Percentiles rank a stretch among this genome's conserved stretches.
Evolutionary conservation across 1,140 invertebrate species (phyloP).

Genomic region (Chlorops oryzae): DNA sequence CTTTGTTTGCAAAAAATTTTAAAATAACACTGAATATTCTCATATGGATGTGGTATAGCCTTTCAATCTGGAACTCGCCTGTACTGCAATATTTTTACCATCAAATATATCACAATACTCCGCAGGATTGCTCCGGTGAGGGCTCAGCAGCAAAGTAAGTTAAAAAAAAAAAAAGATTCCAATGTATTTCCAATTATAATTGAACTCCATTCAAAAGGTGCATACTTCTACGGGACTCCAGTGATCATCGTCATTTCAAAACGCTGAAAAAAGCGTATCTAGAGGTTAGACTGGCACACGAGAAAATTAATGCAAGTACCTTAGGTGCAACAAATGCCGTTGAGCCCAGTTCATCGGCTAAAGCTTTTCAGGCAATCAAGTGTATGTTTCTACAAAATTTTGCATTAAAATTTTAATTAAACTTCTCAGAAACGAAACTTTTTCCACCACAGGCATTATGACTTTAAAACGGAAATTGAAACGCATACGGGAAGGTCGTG

Average conservation of each 20-base stretch:
- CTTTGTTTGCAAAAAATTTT: constrained; percentile 44
- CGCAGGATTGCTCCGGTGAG: constrained; percentile 40
- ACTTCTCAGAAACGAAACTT: constrained; percentile 1
- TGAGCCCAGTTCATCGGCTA: constrained; percentile 28
- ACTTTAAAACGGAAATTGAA: constrained; percentile 44
- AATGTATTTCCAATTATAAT: not conserved
- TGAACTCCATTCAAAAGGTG: constrained; percentile 20
- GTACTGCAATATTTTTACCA: constrained; percentile 45
- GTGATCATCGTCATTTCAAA: constrained; percentile 42
- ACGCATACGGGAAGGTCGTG: constrained; percentile 43
- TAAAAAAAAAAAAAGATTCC: too few relatives aligned
- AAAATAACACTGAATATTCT: constrained; percentile 37
- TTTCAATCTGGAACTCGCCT: constrained; percentile 45
- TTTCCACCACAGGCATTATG: constrained; percentile 34
- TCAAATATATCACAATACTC: constrained; percentile 43
- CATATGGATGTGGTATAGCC: constrained; percentile 44
- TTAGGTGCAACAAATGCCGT: constrained; percentile 24
- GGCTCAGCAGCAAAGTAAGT: constrained; percentile 41
- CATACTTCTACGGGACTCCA: constrained; percentile 39
- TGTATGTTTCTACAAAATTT: constrained; percentile 26
- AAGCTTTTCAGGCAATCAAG: constrained; percentile 45
- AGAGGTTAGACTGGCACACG: constrained; percentile 40
- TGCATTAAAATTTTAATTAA: not conserved
- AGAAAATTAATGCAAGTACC: constrained; percentile 27
- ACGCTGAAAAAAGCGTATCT: constrained; percentile 39